Evolutionary conservation across 2,113 vertebrate genomes (phyloP), one percentile per base, ranked within the genome.

Genomic region (Ariopsis seemanni): DNA sequence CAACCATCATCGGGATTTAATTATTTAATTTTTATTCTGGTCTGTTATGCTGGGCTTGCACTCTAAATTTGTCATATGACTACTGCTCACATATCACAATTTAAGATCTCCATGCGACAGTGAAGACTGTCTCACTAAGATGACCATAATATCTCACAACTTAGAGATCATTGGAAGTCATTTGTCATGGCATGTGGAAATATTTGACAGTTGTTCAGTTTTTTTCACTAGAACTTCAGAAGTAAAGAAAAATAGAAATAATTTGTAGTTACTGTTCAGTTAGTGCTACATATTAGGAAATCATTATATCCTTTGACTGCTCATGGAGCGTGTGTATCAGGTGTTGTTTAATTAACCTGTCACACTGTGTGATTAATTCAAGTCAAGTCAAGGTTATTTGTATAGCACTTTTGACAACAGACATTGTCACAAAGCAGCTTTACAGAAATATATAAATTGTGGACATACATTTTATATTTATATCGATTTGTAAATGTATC

Each of bases 21-120:
- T 87, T 86, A 88, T 87, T 82, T 57, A 75, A 60, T 75, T 83
- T 55, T 85, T 27, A 74, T 30, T 82, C 87, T 58, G 67, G 11
- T 57, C 55, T 75, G 60, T 77, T 75, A 82, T 48, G 14, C 57
- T 18, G 2, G 79, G 27, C 17, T 80, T 20, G 22, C 27, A 5
- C 30, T 82, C 57, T 14, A 60, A 82, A 82, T 22, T 82, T 7
- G 34, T 82, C 18, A 22, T 62, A 12, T 2, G 30, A 42, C 30
- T 42, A 22, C 30, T 6, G 34, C 50, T 79, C 52, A 9, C 50
- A 2, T 6, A 14, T 42, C 57, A 62, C 5, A 0, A 14, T 57
- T 48, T 11, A n/a, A 81, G 60, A 7, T 58, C 27, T 42, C 57
- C 22, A 20, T 42, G 57, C 17, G 17, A 60, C 4, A 18, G 27